phyloP scores from a whole-genome alignment of 2,888 invertebrate genomes.

The Eurois occulta region DNA sequence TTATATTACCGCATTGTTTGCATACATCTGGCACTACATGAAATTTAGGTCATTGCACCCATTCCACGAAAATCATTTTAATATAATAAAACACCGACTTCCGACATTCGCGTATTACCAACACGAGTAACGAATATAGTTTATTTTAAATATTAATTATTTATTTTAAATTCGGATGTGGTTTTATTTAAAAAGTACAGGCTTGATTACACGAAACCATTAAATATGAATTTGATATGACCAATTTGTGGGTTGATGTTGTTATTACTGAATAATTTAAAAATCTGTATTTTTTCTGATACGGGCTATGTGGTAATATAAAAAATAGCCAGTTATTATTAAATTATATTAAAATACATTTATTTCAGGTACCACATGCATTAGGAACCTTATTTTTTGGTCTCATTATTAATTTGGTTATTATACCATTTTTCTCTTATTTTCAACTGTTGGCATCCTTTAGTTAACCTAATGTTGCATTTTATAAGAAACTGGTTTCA shows the following conservation, averaged over 20 bases:
- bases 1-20: background rate
- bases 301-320: no score
- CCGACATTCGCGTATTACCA: constrained; percentile 14
- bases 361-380: no score
- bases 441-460: no score
- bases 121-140: background rate
- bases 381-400: no score
- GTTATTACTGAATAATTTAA: background rate
- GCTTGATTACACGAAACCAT: background rate
- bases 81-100: constrained; percentile 23
- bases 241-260: background rate
- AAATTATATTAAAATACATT: no score
- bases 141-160: background rate
- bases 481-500: no score
- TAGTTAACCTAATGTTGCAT: no score
- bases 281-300: background rate
- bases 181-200: background rate
- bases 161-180: background rate
- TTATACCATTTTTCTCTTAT: no score
- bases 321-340: no score
- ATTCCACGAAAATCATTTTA: constrained; percentile 40
- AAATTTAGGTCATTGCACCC: constrained; percentile 43
- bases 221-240: background rate
- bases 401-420: no score
- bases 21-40: constrained; percentile 20